phyloP scores from a whole-genome alignment of 2,797 vertebrate genomes.

The Florisuga fusca region DNA sequence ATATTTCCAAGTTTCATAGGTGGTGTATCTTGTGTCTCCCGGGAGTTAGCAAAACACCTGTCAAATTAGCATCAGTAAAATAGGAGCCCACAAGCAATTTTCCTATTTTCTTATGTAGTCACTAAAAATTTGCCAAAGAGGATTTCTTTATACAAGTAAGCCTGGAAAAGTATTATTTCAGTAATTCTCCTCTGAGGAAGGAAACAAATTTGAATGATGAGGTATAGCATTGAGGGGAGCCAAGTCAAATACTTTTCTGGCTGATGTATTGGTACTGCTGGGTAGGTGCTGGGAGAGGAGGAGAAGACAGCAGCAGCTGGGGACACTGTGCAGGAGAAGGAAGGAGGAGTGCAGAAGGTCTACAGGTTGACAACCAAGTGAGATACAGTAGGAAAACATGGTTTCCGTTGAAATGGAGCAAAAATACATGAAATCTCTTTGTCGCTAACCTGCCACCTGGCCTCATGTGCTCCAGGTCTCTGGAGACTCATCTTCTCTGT shows the following conservation, averaged over 20 bases:
- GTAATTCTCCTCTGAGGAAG: neutral
- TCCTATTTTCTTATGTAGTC: neutral
- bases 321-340: neutral
- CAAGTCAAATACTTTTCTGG: neutral
- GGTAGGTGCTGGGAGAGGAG: neutral
- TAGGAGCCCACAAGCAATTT: neutral
- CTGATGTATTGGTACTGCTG: neutral
- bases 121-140: neutral
- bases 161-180: neutral
- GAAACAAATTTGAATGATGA: neutral
- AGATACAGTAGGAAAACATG: neutral
- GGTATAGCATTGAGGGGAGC: neutral
- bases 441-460: neutral
- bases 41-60: neutral
- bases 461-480: neutral
- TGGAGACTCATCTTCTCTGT: neutral
- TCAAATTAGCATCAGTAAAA: neutral
- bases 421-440: neutral
- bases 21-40: neutral
- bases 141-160: neutral
- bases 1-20: neutral
- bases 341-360: neutral
- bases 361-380: neutral
- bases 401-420: neutral
- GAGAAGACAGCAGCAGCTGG: neutral